Conservation (phyloP, 1,140 invertebrate species). For the Drosophila ambigua region DNA sequence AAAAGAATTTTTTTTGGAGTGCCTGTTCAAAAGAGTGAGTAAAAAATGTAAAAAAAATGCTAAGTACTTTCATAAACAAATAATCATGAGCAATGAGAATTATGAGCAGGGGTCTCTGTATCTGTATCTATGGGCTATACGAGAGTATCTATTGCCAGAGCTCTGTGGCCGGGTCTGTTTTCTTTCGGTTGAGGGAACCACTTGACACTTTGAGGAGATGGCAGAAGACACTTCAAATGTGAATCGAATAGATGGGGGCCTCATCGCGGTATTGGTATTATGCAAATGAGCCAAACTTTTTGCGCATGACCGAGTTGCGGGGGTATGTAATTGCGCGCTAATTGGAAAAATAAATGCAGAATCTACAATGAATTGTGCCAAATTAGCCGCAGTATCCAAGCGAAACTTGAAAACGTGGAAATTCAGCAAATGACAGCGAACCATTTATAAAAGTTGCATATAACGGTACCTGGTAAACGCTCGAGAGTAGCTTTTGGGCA, state of each 20-base stretch:
- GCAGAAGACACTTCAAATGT: slow-evolving; percentile 29
- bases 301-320: slow-evolving; percentile 31
- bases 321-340: slow-evolving; percentile 65
- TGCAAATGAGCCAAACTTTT: slow-evolving; percentile 38
- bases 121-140: slow-evolving; percentile 9
- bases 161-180: not conserved
- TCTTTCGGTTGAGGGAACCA: slow-evolving; percentile 19
- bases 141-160: slow-evolving; percentile 5
- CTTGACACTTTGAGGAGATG: slow-evolving; percentile 71
- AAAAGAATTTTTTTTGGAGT: slow-evolving; percentile 39
- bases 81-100: slow-evolving; percentile 55
- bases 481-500: slow-evolving; percentile 47
- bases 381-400: slow-evolving; percentile 34
- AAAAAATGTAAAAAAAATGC: slow-evolving; percentile 25
- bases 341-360: slow-evolving; percentile 70
- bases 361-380: slow-evolving; percentile 42
- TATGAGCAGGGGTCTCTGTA: slow-evolving; percentile 1
- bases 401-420: not conserved
- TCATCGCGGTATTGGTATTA: slow-evolving; percentile 10
- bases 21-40: not conserved
- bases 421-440: slow-evolving; percentile 22
- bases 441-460: slow-evolving; percentile 67
- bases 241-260: slow-evolving; percentile 5
- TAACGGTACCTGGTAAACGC: slow-evolving; percentile 52
- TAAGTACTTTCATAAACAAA: slow-evolving; percentile 79